Conservation (phyloP, 2,113 vertebrate genomes). For the Oophaga pumilio region DNA sequence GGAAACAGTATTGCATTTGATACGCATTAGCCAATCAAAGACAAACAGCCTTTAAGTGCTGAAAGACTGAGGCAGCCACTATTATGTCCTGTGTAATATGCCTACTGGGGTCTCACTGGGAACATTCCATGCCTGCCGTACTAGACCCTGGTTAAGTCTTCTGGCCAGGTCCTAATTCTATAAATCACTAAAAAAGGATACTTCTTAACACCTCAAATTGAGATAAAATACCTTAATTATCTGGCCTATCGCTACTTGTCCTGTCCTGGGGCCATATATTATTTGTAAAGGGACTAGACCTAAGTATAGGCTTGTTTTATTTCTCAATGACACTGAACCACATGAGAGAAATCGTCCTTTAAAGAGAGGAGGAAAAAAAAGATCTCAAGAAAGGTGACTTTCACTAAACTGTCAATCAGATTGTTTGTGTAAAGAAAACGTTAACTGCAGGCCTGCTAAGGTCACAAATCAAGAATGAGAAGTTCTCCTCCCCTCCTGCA, state of each 20-base stretch:
- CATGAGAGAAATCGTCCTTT: conserved; percentile 46
- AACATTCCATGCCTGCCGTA: conserved; percentile 59
- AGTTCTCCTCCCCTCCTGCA: conserved; percentile 58
- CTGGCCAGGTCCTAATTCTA: conserved; percentile 57
- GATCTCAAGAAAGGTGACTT: conserved; percentile 29
- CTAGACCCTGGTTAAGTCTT: conserved; percentile 56
- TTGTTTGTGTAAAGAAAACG: conserved; percentile 18
- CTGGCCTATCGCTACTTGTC: conserved; percentile 75
- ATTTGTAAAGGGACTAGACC: conserved; percentile 65
- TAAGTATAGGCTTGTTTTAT: conserved; percentile 66
- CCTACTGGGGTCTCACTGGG: conserved; percentile 63
- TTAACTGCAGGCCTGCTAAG: conserved; percentile 54
- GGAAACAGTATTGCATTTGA: conserved; percentile 73
- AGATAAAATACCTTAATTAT: conserved; percentile 80
- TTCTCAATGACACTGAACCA: conserved; percentile 62
- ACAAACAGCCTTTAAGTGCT: conserved; percentile 68
- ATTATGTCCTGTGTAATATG: conserved; percentile 23
- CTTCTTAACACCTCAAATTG: conserved; percentile 82
- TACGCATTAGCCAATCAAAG: conserved; percentile 70
- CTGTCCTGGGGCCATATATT: conserved; percentile 67
- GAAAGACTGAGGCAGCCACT: conserved; percentile 56
- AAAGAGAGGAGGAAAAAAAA: background rate
- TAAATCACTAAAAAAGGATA: conserved; percentile 81
- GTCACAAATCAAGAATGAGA: conserved; percentile 58
- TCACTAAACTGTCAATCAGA: conserved; percentile 57